Evolutionary conservation across 2,113 vertebrate species (phyloP), one percentile per base, ranked within the genome.

Genomic region (Megaleporinus macrocephalus): DNA sequence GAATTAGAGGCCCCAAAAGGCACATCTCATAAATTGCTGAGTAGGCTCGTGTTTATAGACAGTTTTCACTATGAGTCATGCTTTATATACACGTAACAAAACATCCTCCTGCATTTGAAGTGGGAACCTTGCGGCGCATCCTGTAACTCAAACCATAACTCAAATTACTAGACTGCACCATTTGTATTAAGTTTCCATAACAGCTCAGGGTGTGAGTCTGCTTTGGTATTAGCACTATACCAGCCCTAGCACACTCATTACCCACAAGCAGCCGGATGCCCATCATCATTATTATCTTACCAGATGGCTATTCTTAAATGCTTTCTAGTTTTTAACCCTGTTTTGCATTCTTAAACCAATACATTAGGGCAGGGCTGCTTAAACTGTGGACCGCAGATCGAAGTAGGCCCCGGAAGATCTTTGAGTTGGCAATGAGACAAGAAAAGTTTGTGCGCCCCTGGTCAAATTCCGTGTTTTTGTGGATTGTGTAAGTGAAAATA

Each of bases 91-190:
- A 81, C 72, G 79, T 85, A 83, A 80, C 78, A 86, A 75, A 89
- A 75, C 81, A 72, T 83, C 79, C 24, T 33, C n/a, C 41, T 22
- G 0, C 62, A 87, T 90, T 90, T 93, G 89, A 92, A 87, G 88
- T 91, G 87, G 78, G 74, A 53, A 88, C 62, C 79, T 81, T 26
- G n/a, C 71, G 59, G 55, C 26, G 36, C 63, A 78, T 71, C 78
- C 69, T 80, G 26, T 72, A 72, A 62, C 55, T 80, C 24, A 27
- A 71, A 72, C 30, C 69, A 41, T 33, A 63, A 76, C 11, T 78
- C 27, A 70, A 24, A 15, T 82, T 59, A 69, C 63, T 59, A 26
- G 22, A 12, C 9, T 65, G 78, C 68, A 18, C 12, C 27, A 27
- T 79, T 49, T 72, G 36, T 24, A 44, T 70, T n/a, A 70, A 44